phyloP scores from a whole-genome alignment of 2,113 vertebrate genomes.

The Chroicocephalus ridibundus region DNA sequence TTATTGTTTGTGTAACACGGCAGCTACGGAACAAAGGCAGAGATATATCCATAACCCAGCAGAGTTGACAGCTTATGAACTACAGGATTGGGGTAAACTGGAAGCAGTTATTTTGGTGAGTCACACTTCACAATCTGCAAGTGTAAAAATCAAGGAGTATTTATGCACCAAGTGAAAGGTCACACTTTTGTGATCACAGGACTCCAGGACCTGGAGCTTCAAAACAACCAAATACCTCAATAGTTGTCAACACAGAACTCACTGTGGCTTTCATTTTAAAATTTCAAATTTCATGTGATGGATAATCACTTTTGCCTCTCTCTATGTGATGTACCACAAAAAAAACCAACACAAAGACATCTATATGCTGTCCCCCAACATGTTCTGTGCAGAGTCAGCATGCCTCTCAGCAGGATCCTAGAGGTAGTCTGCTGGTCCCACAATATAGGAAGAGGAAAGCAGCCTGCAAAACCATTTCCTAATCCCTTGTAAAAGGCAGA shows the following conservation, averaged over 20 bases:
- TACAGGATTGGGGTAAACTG: not conserved
- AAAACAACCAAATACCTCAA: not conserved
- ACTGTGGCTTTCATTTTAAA: not conserved
- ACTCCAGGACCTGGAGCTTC: not conserved
- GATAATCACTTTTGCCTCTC: not conserved
- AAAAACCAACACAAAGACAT: not conserved
- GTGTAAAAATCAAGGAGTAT: not conserved
- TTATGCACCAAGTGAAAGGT: not conserved
- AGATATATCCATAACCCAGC: not conserved
- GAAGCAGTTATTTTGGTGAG: not conserved
- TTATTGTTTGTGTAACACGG: not conserved
- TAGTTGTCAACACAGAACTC: not conserved
- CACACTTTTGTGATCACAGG: not conserved
- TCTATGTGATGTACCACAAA: not conserved
- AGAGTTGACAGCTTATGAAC: not conserved
- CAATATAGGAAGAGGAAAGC: not conserved
- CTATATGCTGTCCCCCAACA: not conserved
- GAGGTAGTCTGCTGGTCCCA: not conserved
- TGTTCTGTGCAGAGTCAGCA: not conserved
- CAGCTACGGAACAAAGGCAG: not conserved
- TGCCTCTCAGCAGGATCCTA: not conserved
- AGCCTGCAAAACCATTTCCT: conserved; percentile 14
- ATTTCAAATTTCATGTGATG: not conserved
- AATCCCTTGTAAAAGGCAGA: conserved; percentile 54
- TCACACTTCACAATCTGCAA: not conserved